Evolutionary conservation across 2,113 vertebrate species (phyloP).

Genomic region (Mesoclemmys tuberculata): DNA sequence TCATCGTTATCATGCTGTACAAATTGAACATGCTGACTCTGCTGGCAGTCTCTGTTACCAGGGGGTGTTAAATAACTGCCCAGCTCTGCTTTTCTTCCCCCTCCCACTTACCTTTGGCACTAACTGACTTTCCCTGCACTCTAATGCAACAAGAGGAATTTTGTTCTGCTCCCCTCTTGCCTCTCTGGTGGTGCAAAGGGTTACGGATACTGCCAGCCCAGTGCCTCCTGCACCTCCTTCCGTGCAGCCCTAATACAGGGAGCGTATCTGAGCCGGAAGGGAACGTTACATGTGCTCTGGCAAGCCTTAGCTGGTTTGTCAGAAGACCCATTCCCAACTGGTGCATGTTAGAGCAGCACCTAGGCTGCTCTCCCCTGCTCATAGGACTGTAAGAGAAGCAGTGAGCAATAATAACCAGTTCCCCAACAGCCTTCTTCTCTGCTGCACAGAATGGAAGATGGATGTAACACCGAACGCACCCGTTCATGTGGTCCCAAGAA

Average conservation of each 20-base stretch:
- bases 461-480: neutral
- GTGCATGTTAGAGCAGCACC: neutral
- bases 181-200: accelerated
- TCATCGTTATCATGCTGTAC: neutral
- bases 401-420: neutral
- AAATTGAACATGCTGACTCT: accelerated
- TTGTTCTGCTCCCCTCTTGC: neutral
- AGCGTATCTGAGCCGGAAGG: neutral
- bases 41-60: accelerated
- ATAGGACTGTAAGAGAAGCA: neutral
- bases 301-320: neutral
- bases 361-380: neutral
- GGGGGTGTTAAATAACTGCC: neutral
- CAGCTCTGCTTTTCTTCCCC: neutral
- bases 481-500: neutral
- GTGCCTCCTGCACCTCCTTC: neutral
- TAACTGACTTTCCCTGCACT: accelerated
- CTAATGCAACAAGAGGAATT: neutral
- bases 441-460: neutral
- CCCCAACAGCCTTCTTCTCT: neutral
- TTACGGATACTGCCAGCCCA: neutral
- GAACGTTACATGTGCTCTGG: neutral
- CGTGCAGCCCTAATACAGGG: neutral
- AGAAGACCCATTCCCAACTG: neutral
- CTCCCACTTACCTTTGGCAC: neutral